Conservation (phyloP, 2,113 vertebrate genomes). For the Callocephalon fimbriatum region DNA sequence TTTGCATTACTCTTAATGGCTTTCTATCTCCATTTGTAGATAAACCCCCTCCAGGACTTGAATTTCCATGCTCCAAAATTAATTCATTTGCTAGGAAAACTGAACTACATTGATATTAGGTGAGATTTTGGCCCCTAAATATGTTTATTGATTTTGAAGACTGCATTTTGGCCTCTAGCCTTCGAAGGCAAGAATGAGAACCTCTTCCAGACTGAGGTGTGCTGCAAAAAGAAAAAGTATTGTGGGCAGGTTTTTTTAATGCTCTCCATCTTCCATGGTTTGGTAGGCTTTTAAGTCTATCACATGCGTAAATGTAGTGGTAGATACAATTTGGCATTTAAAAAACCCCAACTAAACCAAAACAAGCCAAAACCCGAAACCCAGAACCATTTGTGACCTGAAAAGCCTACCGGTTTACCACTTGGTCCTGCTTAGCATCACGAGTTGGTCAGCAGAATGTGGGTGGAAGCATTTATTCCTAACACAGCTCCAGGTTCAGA, state of each 20-base stretch:
- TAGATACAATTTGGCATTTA: background rate
- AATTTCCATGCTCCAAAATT: background rate
- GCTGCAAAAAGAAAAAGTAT: background rate
- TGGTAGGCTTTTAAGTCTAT: background rate
- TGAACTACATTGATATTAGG: background rate
- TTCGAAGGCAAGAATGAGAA: background rate
- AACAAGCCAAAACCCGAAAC: background rate
- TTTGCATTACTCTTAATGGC: background rate
- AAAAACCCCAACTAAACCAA: background rate
- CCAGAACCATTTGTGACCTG: background rate
- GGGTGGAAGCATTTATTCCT: background rate
- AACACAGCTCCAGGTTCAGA: background rate
- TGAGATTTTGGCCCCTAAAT: background rate
- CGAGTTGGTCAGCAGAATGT: background rate
- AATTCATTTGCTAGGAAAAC: background rate
- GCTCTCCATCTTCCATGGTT: background rate
- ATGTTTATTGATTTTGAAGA: background rate
- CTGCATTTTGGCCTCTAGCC: background rate
- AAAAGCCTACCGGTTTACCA: background rate
- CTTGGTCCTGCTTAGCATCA: background rate
- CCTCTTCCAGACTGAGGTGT: background rate
- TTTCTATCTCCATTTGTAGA: background rate
- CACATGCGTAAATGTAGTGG: background rate
- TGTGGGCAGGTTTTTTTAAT: background rate
- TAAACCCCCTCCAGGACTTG: background rate